phyloP scores from a whole-genome alignment of 2,888 invertebrate species.

The Drosophila macrospina region DNA sequence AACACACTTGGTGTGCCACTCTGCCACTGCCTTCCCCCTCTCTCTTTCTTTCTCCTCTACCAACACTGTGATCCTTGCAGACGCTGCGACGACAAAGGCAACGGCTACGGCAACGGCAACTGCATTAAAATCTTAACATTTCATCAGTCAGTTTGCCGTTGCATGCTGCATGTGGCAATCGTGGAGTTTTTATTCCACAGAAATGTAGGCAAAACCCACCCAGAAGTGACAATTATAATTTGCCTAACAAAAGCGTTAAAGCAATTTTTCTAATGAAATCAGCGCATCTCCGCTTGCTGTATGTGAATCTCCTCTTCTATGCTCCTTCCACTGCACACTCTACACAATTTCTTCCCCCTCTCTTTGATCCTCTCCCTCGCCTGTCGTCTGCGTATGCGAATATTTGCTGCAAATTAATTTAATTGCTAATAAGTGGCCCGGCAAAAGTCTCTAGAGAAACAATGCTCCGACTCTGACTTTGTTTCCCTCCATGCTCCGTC shows the following conservation, averaged over 20 bases:
- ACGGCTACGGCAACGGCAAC: conserved; percentile 19
- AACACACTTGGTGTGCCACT: conserved; percentile 22
- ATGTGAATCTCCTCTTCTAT: background rate
- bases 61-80: conserved; percentile 66
- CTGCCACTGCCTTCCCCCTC: background rate
- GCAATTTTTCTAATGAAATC: conserved; percentile 74
- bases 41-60: background rate
- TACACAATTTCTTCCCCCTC: too few relatives aligned
- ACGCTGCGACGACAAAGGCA: conserved; percentile 57
- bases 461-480: conserved; percentile 38
- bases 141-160: conserved; percentile 10
- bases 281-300: conserved; percentile 40
- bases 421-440: conserved; percentile 82
- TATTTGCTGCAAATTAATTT: conserved; percentile 83
- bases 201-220: conserved; percentile 59
- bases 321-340: too few relatives aligned
- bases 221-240: conserved; percentile 79
- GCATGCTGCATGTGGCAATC: conserved; percentile 6
- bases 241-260: conserved; percentile 54
- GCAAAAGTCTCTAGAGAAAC: conserved; percentile 31
- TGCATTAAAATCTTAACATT: conserved; percentile 28
- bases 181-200: conserved; percentile 14
- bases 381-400: conserved; percentile 84
- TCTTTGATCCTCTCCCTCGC: conserved; percentile 16
- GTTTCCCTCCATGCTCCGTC: background rate